phyloP scores from a whole-genome alignment of 2,797 vertebrate species.

The Phoeniculus purpureus region DNA sequence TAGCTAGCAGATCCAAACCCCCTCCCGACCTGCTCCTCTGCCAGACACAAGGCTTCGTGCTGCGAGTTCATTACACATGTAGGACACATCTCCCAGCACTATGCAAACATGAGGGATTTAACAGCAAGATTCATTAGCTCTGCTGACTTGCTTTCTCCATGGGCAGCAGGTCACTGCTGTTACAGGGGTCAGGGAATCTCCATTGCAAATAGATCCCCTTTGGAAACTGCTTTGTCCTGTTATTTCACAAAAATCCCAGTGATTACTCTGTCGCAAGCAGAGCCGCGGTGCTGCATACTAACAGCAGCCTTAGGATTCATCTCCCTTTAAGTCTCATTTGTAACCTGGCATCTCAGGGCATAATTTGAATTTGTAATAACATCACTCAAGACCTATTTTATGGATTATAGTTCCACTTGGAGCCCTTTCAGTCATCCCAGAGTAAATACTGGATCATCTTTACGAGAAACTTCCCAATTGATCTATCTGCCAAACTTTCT shows the following conservation, averaged over 20 bases:
- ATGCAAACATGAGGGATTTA: not conserved
- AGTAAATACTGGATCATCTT: slow-evolving; percentile 30
- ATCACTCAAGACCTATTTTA: not conserved
- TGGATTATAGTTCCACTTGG: slow-evolving; percentile 35
- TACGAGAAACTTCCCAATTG: slow-evolving; percentile 20
- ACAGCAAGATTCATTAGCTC: not conserved
- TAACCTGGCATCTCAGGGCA: not conserved
- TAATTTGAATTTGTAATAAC: not conserved
- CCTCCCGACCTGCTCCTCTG: not conserved
- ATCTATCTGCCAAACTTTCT: not conserved
- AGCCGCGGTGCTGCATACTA: not conserved
- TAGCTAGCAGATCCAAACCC: not conserved
- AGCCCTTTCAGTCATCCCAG: slow-evolving; percentile 21
- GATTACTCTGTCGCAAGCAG: not conserved
- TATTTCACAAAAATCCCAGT: not conserved
- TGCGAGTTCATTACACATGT: not conserved
- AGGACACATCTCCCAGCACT: not conserved
- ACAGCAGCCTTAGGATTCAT: not conserved
- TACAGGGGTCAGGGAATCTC: not conserved
- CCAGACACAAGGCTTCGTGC: not conserved
- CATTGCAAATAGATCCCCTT: not conserved
- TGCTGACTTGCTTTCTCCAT: not conserved
- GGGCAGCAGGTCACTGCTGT: not conserved
- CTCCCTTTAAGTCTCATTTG: not conserved
- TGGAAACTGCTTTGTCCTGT: not conserved